Evolutionary conservation across 2,888 invertebrate genomes (phyloP).

Genomic region (Onchidella celtica): DNA sequence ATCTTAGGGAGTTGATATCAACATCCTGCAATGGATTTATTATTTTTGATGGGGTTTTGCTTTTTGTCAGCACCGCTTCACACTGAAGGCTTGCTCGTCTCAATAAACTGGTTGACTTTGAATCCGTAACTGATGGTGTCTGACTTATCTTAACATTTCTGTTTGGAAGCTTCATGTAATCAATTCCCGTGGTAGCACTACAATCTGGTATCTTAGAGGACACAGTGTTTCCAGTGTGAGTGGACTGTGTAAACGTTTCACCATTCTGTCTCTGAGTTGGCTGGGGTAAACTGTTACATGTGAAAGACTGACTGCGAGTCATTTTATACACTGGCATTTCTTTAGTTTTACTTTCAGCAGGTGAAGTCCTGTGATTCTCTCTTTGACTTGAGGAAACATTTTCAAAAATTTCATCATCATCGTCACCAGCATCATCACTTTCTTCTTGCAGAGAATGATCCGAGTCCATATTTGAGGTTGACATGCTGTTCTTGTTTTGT

Average conservation of each 20-base stretch:
- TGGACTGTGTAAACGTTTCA: no score
- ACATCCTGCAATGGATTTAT: conserved; percentile 39
- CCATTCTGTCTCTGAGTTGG: no score
- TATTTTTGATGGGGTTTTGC: not conserved
- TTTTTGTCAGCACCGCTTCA: conserved; percentile 37
- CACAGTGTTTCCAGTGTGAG: no score
- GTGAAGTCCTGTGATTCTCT: no score
- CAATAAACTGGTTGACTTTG: not conserved
- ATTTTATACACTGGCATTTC: not conserved
- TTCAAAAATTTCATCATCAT: conserved; percentile 5
- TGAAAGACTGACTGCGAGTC: conserved; percentile 30
- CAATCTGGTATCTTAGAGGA: no score
- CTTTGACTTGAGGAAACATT: not conserved
- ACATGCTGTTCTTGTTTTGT: not conserved
- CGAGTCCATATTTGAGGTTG: not conserved
- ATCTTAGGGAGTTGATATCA: conserved; percentile 17
- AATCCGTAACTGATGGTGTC: not conserved
- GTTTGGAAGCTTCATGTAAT: no score
- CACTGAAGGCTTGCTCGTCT: conserved; percentile 42
- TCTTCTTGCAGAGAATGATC: no score
- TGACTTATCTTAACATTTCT: not conserved
- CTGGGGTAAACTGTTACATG: no score
- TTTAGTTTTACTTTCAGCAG: not conserved
- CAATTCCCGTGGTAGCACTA: no score
- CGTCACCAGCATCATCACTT: not conserved